These are phyloP conservation scores for Phyllotreta cruciferae DNA, from an alignment of 2,888 invertebrate genomes.

Conservation along the genomic window DNA sequence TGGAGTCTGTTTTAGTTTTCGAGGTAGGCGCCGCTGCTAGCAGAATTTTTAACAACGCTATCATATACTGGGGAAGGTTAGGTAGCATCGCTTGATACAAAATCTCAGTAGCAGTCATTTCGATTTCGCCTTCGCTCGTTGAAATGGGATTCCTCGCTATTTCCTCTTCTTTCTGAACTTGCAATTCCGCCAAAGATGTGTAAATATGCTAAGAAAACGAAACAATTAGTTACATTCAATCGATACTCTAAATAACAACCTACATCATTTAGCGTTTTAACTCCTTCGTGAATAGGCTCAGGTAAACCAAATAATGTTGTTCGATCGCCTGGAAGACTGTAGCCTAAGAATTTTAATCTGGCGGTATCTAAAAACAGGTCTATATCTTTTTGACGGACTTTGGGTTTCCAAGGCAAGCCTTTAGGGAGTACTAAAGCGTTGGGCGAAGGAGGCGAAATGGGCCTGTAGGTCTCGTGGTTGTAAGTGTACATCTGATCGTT, in stretches of 20 bases:
- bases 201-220: slow-evolving; percentile 80
- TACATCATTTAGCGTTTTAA: slow-evolving; percentile 83
- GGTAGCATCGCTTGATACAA: slow-evolving; percentile 93
- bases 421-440: slow-evolving; percentile 43
- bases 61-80: slow-evolving; percentile 96
- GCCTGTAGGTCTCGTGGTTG: slow-evolving; percentile 49
- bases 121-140: slow-evolving; percentile 80
- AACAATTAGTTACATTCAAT: slow-evolving; percentile 3
- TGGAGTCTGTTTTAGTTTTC: slow-evolving; percentile 96
- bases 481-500: slow-evolving; percentile 52
- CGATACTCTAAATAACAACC: slow-evolving; percentile 19
- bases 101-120: slow-evolving; percentile 84
- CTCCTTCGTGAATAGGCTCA: slow-evolving; percentile 95
- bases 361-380: slow-evolving; percentile 92
- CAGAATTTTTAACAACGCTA: slow-evolving; percentile 93
- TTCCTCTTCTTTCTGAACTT: slow-evolving; percentile 90
- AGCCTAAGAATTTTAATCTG: slow-evolving; percentile 94
- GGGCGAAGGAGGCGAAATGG: slow-evolving; percentile 46
- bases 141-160: slow-evolving; percentile 92
- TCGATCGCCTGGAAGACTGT: slow-evolving; percentile 84
- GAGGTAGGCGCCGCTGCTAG: slow-evolving; percentile 98
- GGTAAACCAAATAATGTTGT: slow-evolving; percentile 94
- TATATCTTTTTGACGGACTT: slow-evolving; percentile 94
- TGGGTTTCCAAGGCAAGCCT: slow-evolving; percentile 94
- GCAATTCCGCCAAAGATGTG: slow-evolving; percentile 89